Base-by-base conservation (phyloP, 2,797 vertebrate genomes). In the Pipistrellus pipistrellus region DNA sequence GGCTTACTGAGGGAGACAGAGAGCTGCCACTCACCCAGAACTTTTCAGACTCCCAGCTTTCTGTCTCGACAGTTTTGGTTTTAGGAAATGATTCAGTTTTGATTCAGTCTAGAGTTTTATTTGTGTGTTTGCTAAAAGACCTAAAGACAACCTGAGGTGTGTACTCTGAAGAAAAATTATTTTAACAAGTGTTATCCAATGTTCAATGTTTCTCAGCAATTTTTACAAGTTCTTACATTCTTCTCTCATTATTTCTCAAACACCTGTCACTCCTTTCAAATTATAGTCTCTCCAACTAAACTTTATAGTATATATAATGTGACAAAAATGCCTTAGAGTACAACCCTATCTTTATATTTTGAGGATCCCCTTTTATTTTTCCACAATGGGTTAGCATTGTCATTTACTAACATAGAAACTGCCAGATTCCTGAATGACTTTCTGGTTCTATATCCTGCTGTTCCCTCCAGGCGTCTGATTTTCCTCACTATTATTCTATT, bases 11-110 rank as follows among this genome's bases (percentile, higher is more conserved):
- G 87, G 94, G 96, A 48, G 84, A 82, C 81, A 59, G 41, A 55
- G 95, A 85, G 80, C 88, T 96, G 93, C 87, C 93, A 84, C 59
- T 97, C 32, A 38, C 68, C 66, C 59, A 84, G 80, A 82, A 94
- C 94, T 81, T 75, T 46, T 71, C 59, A 44, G 21, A 30, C 51
- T 85, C 78, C 64, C 12, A 57, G 25, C 13, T 32, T 72, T 85
- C 48, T 87, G 1, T 48, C 68, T 73, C 35, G 66, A 25, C 38
- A 15, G 30, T 59, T 95, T 75, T 75, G 44, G 76, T 82, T 76
- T 75, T 84, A 51, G 53, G n/a, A 77, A 83, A 90, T 30, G 7
- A 87, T 91, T 88, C 59, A 77, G 12, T 25, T 46, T 53, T 78
- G 6, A 44, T 41, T 78, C 87, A 82, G 4, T n/a, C 21, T 48